Evolutionary conservation across 2,888 invertebrate species (phyloP), one percentile per base, ranked within the genome.

Genomic region (Hypercompe scribonia): DNA sequence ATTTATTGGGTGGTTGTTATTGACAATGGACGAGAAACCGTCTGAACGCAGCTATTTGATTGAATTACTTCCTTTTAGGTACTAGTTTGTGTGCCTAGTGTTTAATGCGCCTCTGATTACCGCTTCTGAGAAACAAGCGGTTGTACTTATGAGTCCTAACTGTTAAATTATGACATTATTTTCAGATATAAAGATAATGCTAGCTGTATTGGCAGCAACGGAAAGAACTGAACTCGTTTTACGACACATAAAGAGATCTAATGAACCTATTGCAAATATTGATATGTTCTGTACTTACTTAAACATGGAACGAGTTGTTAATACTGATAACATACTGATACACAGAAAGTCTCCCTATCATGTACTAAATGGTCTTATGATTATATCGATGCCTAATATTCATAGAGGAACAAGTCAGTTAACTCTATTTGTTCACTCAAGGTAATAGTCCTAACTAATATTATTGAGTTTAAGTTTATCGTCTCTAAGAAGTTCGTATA

Each of bases 301-400:
- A 34, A 75, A 88, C 24, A 92, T 95, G 93, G 90, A 91, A n/a
- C 77, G 63, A 73, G 58, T 91, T 1, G 54, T 71, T 2, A 76
- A 79, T 64, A 72, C 80, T 1, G 70, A 84, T 3, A 90, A 91
- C 80, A 78, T 91, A 33, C 79, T 90, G 4, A 78, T 94, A 24
- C 88, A 91, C 75, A 92, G 83, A 68, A 83, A 81, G 33, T 92
- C 91, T 13, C 92, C 93, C 0, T 90, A 90, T 75, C 93, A 95
- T 73, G 75, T 81, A 1, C 82, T 95, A 0, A 86, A 93, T 86
- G 94, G 95, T 0, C 73, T 91, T 3, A 89, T 93, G 90, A 65
- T 94, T 3, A 71, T 90, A 15, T 83, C 90, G 68, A 72, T 87
- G 58, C 81, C 84, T 42, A 76, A 75, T 36, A 69, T 78, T 24